These are phyloP conservation scores for Henicopernis longicauda DNA, from an alignment of 2,113 vertebrate genomes.

Conservation along the genomic window DNA sequence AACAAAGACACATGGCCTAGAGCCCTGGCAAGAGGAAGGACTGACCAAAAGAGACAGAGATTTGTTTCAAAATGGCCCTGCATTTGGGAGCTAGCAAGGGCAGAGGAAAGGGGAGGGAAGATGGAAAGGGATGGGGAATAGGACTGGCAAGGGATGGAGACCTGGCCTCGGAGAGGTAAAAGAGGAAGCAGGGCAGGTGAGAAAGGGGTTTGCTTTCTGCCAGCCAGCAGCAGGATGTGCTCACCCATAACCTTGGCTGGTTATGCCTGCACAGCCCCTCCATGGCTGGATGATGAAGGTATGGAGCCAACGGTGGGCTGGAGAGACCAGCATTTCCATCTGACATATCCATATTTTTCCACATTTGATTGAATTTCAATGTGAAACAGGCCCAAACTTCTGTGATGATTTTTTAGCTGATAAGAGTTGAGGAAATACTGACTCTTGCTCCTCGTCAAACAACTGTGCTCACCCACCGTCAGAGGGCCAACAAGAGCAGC, in stretches of 20 bases:
- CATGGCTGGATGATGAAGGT: not conserved
- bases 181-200: not conserved
- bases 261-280: not conserved
- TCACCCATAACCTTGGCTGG: not conserved
- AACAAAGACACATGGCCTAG: not conserved
- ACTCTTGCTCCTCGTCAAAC: not conserved
- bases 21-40: not conserved
- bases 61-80: not conserved
- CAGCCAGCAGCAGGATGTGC: not conserved
- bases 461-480: fast-evolving
- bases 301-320: not conserved
- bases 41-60: not conserved
- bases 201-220: not conserved
- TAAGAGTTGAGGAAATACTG: not conserved
- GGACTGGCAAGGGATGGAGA: not conserved
- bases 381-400: not conserved
- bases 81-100: not conserved
- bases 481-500: not conserved
- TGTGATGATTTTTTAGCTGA: not conserved
- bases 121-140: not conserved
- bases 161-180: not conserved
- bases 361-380: not conserved
- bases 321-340: not conserved
- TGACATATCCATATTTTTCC: not conserved
- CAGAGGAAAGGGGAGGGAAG: not conserved